Evolutionary conservation across 1,140 invertebrate species (phyloP).

Genomic region (Lysiphlebus fabarum): DNA sequence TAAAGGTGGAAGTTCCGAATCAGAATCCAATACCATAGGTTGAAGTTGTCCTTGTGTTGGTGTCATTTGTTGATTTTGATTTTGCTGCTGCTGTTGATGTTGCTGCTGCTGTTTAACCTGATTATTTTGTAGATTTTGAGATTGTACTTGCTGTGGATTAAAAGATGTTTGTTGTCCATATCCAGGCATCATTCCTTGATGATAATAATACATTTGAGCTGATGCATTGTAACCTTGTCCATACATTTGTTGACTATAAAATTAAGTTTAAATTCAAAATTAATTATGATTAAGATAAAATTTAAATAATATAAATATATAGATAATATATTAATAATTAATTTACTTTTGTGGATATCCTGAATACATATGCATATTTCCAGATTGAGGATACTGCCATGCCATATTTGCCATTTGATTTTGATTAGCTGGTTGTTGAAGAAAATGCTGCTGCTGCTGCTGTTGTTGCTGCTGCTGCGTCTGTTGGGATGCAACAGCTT

Average conservation of each 20-base stretch:
- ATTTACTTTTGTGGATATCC: conserved; percentile 44
- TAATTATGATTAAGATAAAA: too few relatives aligned
- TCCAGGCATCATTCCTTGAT: conserved; percentile 47
- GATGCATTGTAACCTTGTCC: conserved; percentile 45
- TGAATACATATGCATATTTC: conserved; percentile 48
- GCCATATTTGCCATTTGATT: conserved; percentile 52
- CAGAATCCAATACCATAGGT: conserved; percentile 48
- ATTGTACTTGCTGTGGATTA: conserved; percentile 44
- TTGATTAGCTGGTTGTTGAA: conserved; percentile 8
- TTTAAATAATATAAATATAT: too few relatives aligned
- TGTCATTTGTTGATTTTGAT: conserved; percentile 34
- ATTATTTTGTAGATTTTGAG: conserved; percentile 25
- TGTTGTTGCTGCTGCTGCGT: conserved; percentile 46
- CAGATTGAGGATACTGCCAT: conserved; percentile 50
- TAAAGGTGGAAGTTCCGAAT: conserved; percentile 51
- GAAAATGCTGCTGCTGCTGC: conserved; percentile 30
- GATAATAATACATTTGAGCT: conserved; percentile 49
- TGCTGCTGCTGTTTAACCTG: conserved; percentile 22
- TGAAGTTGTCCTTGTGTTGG: conserved; percentile 45
- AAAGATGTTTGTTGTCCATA: conserved; percentile 38
- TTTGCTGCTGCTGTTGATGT: conserved; percentile 33
- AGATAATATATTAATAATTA: too few relatives aligned
- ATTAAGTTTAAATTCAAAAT: neutral
- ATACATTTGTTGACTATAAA: conserved; percentile 41
- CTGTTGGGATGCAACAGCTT: conserved; percentile 49